These are phyloP conservation scores for Cantharis flavilabris DNA, from an alignment of 2,888 invertebrate genomes.

Conservation along the genomic window DNA sequence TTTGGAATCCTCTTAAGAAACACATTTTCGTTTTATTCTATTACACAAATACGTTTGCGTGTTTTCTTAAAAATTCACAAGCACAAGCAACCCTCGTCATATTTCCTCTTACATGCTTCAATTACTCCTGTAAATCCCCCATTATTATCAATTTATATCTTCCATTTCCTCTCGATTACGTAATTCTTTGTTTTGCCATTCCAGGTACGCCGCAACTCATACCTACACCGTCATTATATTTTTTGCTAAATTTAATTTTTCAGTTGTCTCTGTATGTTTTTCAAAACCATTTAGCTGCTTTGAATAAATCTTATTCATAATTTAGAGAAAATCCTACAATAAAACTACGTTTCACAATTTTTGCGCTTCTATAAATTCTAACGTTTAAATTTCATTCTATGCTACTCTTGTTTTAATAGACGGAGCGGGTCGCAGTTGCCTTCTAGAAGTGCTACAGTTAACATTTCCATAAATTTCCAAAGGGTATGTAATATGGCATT, in stretches of 20 bases:
- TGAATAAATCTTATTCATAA: neutral
- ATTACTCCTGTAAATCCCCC: neutral
- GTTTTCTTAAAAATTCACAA: neutral
- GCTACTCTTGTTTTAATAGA: too few relatives aligned
- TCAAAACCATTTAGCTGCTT: neutral
- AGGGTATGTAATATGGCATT: too few relatives aligned
- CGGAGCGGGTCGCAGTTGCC: too few relatives aligned
- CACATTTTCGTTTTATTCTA: neutral
- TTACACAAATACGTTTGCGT: neutral
- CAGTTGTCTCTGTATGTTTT: neutral
- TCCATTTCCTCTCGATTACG: neutral
- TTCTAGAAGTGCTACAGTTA: too few relatives aligned
- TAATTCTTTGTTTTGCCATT: neutral
- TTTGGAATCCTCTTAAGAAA: neutral
- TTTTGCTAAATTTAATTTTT: neutral
- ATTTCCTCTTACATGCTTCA: neutral
- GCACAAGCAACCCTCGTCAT: neutral
- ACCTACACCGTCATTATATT: neutral
- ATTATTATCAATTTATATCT: neutral
- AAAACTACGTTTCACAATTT: neutral
- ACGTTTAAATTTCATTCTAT: too few relatives aligned
- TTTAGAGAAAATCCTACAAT: neutral
- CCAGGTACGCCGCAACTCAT: neutral
- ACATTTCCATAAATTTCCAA: too few relatives aligned
- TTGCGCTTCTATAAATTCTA: too few relatives aligned